A percentile compares a stretch with the other conserved stretches of the same genome.
phyloP scores from a whole-genome alignment of 2,888 invertebrate genomes.

The Oxycera nigricornis region DNA sequence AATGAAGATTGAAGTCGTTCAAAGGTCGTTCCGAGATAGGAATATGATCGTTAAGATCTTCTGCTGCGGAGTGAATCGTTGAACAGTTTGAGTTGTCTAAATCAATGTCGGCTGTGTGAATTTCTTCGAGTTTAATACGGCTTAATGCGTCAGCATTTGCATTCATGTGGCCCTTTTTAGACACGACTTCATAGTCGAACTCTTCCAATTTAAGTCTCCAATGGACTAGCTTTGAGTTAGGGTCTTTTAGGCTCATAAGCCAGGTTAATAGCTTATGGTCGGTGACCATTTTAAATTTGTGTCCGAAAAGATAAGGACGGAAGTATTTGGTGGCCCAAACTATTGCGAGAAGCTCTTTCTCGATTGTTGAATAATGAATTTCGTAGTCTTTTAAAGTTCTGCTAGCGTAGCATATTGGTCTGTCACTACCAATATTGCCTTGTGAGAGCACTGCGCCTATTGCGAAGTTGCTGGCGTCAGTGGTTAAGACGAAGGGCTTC shows the following conservation, averaged over 20 bases:
- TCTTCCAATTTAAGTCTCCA: neutral
- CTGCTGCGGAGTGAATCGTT: no score
- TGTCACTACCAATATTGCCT: no score
- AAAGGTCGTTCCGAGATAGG: no score
- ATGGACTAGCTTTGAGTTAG: neutral
- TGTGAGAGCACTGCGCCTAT: neutral
- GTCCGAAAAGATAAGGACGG: conserved; percentile 40
- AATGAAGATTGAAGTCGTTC: no score
- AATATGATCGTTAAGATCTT: no score
- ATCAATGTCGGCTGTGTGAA: neutral
- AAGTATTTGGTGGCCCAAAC: neutral
- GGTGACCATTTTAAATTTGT: neutral
- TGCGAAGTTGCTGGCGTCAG: neutral
- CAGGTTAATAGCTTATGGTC: neutral
- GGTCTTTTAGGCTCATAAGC: neutral
- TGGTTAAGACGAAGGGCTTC: neutral
- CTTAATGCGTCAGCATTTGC: neutral
- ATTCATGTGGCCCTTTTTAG: conserved; percentile 33
- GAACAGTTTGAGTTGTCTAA: no score
- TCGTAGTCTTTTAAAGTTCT: neutral
- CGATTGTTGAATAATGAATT: neutral
- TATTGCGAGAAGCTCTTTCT: conserved; percentile 49
- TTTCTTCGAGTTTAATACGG: neutral
- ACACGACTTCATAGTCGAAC: neutral
- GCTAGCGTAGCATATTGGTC: neutral